Evolutionary conservation across 2,113 vertebrate species (phyloP).

Genomic region (Columbina picui): DNA sequence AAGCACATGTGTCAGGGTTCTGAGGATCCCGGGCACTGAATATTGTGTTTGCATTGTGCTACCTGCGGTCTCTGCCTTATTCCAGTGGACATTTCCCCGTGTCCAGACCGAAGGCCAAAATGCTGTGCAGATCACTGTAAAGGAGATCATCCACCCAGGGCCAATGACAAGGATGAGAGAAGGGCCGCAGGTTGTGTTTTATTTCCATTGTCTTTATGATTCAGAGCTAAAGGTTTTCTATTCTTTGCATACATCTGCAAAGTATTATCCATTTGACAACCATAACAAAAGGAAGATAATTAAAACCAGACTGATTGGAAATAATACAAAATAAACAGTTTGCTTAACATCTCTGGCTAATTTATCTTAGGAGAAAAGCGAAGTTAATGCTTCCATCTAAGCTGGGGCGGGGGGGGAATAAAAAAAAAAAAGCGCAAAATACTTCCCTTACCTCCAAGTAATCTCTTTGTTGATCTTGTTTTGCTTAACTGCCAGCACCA

Average conservation of each 20-base stretch:
- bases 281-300: conserved; percentile 22
- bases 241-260: not conserved
- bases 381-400: not conserved
- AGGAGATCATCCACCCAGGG: not conserved
- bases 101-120: not conserved
- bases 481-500: not conserved
- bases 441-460: conserved; percentile 20
- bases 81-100: not conserved
- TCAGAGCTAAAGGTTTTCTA: not conserved
- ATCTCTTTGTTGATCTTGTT: conserved; percentile 2
- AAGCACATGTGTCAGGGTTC: not conserved
- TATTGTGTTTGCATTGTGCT: accelerated
- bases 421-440: not conserved
- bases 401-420: not conserved
- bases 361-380: not conserved
- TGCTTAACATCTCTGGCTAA: conserved; percentile 8
- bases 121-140: not conserved
- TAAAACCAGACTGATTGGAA: not conserved
- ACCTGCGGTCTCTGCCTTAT: not conserved
- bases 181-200: not conserved
- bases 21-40: not conserved
- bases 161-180: not conserved
- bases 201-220: not conserved
- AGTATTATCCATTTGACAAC: not conserved
- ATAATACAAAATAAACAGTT: conserved; percentile 28